Base-by-base conservation (phyloP, 2,797 vertebrate genomes). In the Ceyx erithaca region DNA sequence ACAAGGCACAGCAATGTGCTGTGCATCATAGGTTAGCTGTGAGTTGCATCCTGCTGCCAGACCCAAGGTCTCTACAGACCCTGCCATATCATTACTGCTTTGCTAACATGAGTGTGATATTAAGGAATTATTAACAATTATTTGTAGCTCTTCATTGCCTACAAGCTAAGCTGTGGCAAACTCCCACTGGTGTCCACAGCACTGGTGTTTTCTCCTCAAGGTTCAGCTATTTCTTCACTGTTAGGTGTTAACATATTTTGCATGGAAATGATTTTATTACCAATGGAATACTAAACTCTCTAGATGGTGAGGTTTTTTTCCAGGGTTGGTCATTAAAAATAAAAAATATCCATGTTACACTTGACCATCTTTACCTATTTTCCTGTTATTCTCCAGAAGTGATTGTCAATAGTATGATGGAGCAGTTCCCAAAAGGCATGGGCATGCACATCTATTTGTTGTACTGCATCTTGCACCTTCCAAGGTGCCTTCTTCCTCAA, bases 401-500 rank as follows among this genome's bases (percentile, higher is more conserved):
- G 70, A 75, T 70, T 80, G 64, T 51, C 19, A 15, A 4, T 22
- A n/a, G 81, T 86, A 80, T 43, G 67, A 49, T 0, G 1, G 41
- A 68, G 23, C 0, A 0, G 8, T 4, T 85, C 76, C 71, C 80
- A 7, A 33, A 89, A 76, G 55, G 20, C 0, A 0, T 75, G 46
- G 63, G 43, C 3, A 0, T 37, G 55, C 57, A 71, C 20, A 18
- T 57, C 58, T 52, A 35, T 85, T 90, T 93, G 76, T 88, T 69
- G 35, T 31, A 33, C 61, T 9, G 2, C 57, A 37, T 77, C 59
- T 48, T 30, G 25, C 7, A 1, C 35, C n/a, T 91, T 92, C 71
- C 87, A 84, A 66, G 75, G 83, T 58, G 69, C 75, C 72, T 92
- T 77, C 75, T 73, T 37, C 33, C 26, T 86, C 90, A 71, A 92